Percentiles rank a stretch among this genome's conserved stretches.
These are phyloP conservation scores for Megaceryle torquata DNA, from an alignment of 2,113 vertebrate species.

Conservation along the genomic window DNA sequence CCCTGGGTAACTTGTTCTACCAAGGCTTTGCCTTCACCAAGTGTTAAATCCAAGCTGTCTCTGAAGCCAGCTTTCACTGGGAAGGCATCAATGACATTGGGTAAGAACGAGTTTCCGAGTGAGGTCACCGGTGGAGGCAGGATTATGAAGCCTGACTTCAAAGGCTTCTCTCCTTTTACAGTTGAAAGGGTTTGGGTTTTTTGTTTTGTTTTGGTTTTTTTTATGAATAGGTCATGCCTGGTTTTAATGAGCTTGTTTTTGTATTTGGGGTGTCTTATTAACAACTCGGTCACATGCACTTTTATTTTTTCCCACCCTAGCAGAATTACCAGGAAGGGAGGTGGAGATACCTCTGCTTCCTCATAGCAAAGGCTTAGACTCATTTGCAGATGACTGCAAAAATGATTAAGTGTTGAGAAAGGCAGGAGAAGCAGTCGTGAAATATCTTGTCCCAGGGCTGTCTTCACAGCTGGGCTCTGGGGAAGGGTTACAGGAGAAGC, in stretches of 20 bases:
- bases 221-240: slow-evolving; percentile 53
- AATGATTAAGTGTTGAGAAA: slow-evolving; percentile 52
- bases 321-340: slow-evolving; percentile 38
- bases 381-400: slow-evolving; percentile 54
- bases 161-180: slow-evolving; percentile 27
- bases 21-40: background rate
- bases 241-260: slow-evolving; percentile 61
- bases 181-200: slow-evolving; percentile 28
- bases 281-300: background rate
- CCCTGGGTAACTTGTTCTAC: background rate
- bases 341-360: slow-evolving; percentile 32
- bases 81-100: background rate
- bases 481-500: background rate
- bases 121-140: slow-evolving; percentile 1
- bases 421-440: background rate
- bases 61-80: slow-evolving; percentile 6
- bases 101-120: slow-evolving; percentile 29
- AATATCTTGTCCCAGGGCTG: background rate
- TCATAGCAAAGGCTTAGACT: slow-evolving; percentile 39
- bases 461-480: background rate
- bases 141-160: slow-evolving; percentile 47
- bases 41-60: background rate
- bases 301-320: slow-evolving; percentile 44
- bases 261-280: slow-evolving; percentile 44
- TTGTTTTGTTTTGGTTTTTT: slow-evolving; percentile 29